Evolutionary conservation across 1,140 invertebrate genomes (phyloP).

Genomic region (Andrena cerasifolii): DNA sequence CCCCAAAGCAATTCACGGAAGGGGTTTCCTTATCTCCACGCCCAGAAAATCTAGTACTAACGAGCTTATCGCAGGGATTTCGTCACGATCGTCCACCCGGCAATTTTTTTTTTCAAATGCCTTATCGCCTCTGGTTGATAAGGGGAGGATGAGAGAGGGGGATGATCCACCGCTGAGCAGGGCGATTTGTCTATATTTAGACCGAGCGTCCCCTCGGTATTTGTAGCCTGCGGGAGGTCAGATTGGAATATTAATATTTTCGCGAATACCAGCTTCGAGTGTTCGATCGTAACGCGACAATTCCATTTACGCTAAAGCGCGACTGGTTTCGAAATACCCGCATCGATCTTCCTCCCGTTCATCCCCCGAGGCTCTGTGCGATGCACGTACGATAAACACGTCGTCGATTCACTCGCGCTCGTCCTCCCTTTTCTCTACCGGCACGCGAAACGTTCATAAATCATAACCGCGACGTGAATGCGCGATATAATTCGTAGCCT

Average conservation of each 20-base stretch:
- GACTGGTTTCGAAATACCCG: neutral
- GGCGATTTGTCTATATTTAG: neutral
- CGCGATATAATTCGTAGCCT: neutral
- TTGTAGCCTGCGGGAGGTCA: neutral
- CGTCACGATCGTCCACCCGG: neutral
- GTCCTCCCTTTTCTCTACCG: neutral
- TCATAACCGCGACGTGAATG: neutral
- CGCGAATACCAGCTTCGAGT: neutral
- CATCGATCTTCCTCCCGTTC: neutral
- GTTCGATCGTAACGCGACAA: conserved; percentile 22
- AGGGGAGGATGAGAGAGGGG: neutral
- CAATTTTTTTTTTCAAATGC: neutral
- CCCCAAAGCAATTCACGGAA: neutral
- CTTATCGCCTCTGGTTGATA: neutral
- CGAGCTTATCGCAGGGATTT: neutral
- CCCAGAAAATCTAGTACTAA: conserved; percentile 16
- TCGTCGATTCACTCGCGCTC: neutral
- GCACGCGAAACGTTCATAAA: neutral
- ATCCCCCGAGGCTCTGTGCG: neutral
- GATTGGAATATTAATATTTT: neutral
- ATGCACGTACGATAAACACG: too few relatives aligned
- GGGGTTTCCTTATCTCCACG: conserved; percentile 18
- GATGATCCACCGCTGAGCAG: neutral
- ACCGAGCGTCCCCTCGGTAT: neutral
- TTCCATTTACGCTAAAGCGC: neutral